Base-by-base conservation (phyloP, 2,888 invertebrate species). In the Scaptomyza reducta region DNA sequence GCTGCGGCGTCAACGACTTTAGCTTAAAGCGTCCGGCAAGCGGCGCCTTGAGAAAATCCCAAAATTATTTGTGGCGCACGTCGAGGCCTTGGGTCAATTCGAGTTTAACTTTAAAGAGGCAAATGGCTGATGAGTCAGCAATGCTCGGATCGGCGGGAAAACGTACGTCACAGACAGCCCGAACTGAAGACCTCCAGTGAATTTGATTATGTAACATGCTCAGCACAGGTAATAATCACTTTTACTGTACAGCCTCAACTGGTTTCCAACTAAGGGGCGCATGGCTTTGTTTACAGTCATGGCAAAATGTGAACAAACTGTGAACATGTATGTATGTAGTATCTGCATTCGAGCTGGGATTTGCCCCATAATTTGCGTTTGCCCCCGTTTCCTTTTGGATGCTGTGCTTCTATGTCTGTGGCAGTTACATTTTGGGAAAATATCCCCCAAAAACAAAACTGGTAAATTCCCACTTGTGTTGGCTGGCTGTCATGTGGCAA, bases 11-110 rank as follows among this genome's bases (percentile, higher is more conserved):
- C 83, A 88, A 88, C 79, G 87, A 89, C 88, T 70, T 58, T 5
- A 60, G 40, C 40, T 40, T 40, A 40, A 40, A 40, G 75, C 46
- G 89, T 83, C 88, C 83, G 83, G 79, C 87, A 62, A 51, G 45
- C 53, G 49, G 73, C 47, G 89, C 87, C 87, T 88, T 88, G 65
- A 89, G 89, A 89, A 88, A 88, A 81, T 73, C 87, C 87, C 88
- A 87, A 89, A 89, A 61, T 73, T 75, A 72, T 79, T 77, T 68
- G 80, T 79, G 77, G 80, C 86, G 71, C 79, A 87, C 77, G 79
- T 74, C 70, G 79, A 59, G 89, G 80, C 89, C 89, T 85, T 85
- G 84, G 70, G 63, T 88, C 74, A 74, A 85, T 83, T 83, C 47
- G 63, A 87, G 61, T 89, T 85, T 86, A 70, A 86, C 89, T 86